Conservation (phyloP, 2,797 vertebrate species). For the Rhadinocentrus ornatus region DNA sequence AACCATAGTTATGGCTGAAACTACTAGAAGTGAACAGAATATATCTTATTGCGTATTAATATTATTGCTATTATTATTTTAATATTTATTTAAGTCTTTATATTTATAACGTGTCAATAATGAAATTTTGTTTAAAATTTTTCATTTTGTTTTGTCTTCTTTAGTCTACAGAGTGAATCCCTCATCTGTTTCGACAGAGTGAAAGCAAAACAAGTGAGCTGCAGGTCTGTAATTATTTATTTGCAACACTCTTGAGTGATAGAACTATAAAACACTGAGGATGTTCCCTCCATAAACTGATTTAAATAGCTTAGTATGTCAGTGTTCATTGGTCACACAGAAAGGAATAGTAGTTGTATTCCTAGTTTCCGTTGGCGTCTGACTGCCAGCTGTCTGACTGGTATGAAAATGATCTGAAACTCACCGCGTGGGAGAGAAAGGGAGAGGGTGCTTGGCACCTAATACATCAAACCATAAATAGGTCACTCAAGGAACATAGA, state of each 20-base stretch:
- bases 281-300: background rate
- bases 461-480: too few relatives aligned
- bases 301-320: background rate
- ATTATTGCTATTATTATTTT: too few relatives aligned
- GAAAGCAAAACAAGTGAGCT: conserved; percentile 62
- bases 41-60: too few relatives aligned
- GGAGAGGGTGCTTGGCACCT: background rate
- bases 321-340: background rate
- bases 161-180: conserved; percentile 68
- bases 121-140: background rate
- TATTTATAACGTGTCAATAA: background rate
- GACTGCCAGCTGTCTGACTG: background rate
- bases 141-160: too few relatives aligned
- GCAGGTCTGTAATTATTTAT: conserved; percentile 69
- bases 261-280: background rate
- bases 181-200: conserved; percentile 65
- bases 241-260: background rate
- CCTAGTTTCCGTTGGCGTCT: background rate
- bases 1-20: background rate
- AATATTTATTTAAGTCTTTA: background rate
- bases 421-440: too few relatives aligned
- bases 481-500: background rate
- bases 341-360: background rate
- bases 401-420: background rate
- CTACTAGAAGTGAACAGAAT: background rate